Conservation (phyloP, 2,888 invertebrate genomes). For the Campoplex capitator region DNA sequence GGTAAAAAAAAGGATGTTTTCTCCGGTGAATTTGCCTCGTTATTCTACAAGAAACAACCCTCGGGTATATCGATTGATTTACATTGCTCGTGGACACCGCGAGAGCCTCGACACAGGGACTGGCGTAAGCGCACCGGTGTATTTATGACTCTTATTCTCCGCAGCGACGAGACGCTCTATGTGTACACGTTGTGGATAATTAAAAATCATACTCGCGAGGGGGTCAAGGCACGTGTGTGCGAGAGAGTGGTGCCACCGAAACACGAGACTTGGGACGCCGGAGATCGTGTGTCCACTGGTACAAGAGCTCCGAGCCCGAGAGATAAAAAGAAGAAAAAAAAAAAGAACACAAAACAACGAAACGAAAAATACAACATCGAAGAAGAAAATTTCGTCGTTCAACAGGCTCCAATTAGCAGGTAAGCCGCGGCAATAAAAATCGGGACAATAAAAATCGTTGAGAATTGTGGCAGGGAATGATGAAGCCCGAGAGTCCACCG, state of each 20-base stretch:
- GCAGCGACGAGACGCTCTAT: not conserved
- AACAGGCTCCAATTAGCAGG: conserved; percentile 50
- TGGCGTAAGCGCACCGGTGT: conserved; percentile 20
- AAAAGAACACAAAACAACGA: not conserved
- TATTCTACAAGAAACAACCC: conserved; percentile 45
- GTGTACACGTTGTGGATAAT: conserved; percentile 37
- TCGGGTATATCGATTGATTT: conserved; percentile 54
- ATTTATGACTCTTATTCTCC: conserved; percentile 47
- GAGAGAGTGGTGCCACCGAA: conserved; percentile 29
- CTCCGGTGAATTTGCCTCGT: conserved; percentile 24
- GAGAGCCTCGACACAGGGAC: conserved; percentile 34
- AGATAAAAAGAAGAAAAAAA: conserved; percentile 1
- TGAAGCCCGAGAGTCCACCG: conserved; percentile 13
- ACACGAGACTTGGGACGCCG: conserved; percentile 28
- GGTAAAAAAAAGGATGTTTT: conserved; percentile 26
- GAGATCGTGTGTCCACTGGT: conserved; percentile 21
- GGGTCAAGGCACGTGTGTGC: conserved; percentile 30
- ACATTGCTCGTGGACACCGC: conserved; percentile 28
- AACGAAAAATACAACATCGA: not conserved
- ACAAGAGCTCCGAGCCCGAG: not conserved
- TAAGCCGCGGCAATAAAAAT: conserved; percentile 47
- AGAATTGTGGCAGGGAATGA: conserved; percentile 38
- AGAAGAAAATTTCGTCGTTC: conserved; percentile 36
- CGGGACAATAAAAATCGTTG: conserved; percentile 50
- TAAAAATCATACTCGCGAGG: conserved; percentile 44